These are phyloP conservation scores for Rutilus rutilus DNA, from an alignment of 2,113 vertebrate species.

Conservation along the genomic window DNA sequence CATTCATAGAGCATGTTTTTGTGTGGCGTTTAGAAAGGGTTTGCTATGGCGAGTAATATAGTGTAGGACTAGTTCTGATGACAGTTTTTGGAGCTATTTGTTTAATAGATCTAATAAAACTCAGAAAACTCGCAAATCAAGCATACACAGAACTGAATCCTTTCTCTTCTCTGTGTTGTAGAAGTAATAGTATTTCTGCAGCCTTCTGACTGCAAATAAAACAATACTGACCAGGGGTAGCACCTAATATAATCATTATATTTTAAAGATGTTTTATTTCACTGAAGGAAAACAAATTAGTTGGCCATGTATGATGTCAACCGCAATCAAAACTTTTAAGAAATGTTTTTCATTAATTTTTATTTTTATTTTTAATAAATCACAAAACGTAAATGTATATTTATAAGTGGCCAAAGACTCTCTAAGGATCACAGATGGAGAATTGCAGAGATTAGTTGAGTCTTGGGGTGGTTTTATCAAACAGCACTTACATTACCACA, in stretches of 20 bases:
- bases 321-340: not conserved
- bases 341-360: no score
- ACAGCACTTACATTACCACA: no score
- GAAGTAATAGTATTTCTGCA: not conserved
- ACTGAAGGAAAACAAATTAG: not conserved
- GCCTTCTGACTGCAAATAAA: not conserved
- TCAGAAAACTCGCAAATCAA: not conserved
- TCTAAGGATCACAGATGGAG: no score
- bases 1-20: conserved; percentile 69
- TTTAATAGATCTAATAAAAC: no score
- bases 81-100: not conserved
- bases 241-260: not conserved
- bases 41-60: not conserved
- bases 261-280: not conserved
- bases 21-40: conserved; percentile 43
- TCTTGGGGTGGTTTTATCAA: no score
- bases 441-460: no score
- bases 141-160: not conserved
- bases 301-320: not conserved
- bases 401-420: no score
- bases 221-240: not conserved
- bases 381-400: no score
- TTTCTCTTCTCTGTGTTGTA: not conserved
- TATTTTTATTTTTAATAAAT: no score
- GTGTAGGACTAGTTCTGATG: not conserved